Base-by-base conservation (phyloP, 2,797 vertebrate genomes). In the Sciurus carolinensis region DNA sequence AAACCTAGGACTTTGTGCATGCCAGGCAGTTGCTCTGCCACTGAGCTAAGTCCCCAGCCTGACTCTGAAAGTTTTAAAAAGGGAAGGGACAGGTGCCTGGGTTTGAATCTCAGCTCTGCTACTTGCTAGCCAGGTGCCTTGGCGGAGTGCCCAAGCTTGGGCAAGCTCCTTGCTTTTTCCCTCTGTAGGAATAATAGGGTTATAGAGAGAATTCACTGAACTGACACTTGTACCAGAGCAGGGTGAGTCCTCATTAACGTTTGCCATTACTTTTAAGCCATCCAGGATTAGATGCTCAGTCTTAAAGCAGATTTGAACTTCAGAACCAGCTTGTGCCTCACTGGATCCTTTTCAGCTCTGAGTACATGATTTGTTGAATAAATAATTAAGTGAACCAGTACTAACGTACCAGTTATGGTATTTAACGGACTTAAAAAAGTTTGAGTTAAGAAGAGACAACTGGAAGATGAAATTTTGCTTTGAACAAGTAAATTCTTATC, bases 311-410 rank as follows among this genome's bases (percentile, higher is more conserved):
- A 71, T 39, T 18, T 86, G 87, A 42, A 14, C 57, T 91, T 87
- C 20, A n/a, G 71, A 62, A 59, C 1, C 54, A 33, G 33, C 33
- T 72, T 85, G 3, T 57, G n/a, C 66, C 75, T 73, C 73, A 75
- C 24, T 3, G 26, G 4, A 50, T 33, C 50, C 6, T 67, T 94
- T 91, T 87, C 67, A 91, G 57, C 44, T 88, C 92, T 83, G 54
- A 89, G 50, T 26, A 47, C 20, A 79, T 83, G 26, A 64, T 91
- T 50, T 86, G 73, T 83, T 87, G 67, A 94, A 81, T 77, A 69
- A 93, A 89, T 76, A 92, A 90, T 75, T 67, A 33, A 75, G 59
- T 77, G 15, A n/a, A n/a, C n/a, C n/a, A n/a, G 44, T 94, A 42
- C 36, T 44, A 91, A 92, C 52, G 7, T 20, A 85, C 50, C 71